Percentiles rank a stretch among this genome's conserved stretches.
Conservation (phyloP, 2,113 vertebrate species). For the Solenodon paradoxus region DNA sequence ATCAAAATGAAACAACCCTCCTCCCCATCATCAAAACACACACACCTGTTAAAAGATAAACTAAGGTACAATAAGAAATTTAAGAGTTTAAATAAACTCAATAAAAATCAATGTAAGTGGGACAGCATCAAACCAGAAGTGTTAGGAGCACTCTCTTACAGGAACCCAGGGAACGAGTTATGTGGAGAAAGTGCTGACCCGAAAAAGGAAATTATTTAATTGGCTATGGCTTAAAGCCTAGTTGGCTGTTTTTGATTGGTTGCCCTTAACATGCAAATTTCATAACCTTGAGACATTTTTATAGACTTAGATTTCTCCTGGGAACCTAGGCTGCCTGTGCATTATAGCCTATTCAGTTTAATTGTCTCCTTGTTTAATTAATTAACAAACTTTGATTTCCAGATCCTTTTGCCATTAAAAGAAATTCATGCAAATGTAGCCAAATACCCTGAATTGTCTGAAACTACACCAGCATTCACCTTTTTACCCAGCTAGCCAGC, state of each 20-base stretch:
- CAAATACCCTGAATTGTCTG: slow-evolving; percentile 18
- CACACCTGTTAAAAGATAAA: not conserved
- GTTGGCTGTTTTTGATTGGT: not conserved
- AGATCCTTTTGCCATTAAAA: not conserved
- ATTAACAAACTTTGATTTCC: not conserved
- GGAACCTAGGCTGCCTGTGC: not conserved
- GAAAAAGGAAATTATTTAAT: not conserved
- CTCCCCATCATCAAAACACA: not conserved
- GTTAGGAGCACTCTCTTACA: not conserved
- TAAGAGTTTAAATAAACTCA: not conserved
- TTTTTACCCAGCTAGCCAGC: not conserved
- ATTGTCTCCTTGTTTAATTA: not conserved
- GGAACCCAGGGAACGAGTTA: not conserved
- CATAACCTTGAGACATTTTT: not conserved
- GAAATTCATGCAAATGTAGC: not conserved
- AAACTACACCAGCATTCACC: not conserved
- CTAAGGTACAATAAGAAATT: not conserved
- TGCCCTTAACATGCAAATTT: not conserved
- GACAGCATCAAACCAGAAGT: not conserved
- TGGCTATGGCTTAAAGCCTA: not conserved
- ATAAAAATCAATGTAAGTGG: not conserved
- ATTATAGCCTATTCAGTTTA: not conserved
- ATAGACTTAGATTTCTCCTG: not conserved
- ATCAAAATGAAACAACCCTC: slow-evolving; percentile 5
- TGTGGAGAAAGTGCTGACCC: not conserved